phyloP scores from a whole-genome alignment of 2,888 invertebrate species.

The Drosophila nr. fundita region DNA sequence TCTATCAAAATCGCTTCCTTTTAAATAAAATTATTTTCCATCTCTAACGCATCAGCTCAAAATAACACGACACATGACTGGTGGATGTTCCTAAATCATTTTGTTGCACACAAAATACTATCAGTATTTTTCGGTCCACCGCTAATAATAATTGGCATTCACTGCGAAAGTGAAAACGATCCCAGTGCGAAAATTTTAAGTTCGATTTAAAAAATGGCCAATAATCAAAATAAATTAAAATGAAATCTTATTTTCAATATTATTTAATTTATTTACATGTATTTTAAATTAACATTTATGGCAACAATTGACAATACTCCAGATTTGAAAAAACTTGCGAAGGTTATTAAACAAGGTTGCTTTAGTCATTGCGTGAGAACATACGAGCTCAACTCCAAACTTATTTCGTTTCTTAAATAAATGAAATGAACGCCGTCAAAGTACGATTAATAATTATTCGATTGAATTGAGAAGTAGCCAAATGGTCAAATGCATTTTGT shows the following conservation, averaged over 20 bases:
- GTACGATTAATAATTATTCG: no score
- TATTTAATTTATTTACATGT: neutral
- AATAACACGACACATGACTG: neutral
- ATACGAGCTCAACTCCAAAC: neutral
- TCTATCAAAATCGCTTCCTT: neutral
- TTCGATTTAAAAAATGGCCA: neutral
- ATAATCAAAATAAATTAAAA: neutral
- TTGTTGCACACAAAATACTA: neutral
- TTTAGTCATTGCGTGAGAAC: neutral
- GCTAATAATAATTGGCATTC: neutral
- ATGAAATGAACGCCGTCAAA: no score
- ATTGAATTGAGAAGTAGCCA: no score
- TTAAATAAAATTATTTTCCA: neutral
- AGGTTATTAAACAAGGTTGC: neutral
- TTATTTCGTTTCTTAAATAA: neutral
- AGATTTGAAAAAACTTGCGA: neutral
- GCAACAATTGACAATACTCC: neutral
- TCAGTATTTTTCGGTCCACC: neutral
- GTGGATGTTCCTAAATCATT: neutral
- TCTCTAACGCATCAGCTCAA: no score
- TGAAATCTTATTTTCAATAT: neutral
- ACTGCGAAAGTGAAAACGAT: neutral
- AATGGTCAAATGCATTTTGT: no score
- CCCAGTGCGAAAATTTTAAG: neutral
- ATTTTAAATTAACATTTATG: neutral